Base-by-base conservation (phyloP, 2,797 vertebrate genomes). In the Acipenser transmontanus region DNA sequence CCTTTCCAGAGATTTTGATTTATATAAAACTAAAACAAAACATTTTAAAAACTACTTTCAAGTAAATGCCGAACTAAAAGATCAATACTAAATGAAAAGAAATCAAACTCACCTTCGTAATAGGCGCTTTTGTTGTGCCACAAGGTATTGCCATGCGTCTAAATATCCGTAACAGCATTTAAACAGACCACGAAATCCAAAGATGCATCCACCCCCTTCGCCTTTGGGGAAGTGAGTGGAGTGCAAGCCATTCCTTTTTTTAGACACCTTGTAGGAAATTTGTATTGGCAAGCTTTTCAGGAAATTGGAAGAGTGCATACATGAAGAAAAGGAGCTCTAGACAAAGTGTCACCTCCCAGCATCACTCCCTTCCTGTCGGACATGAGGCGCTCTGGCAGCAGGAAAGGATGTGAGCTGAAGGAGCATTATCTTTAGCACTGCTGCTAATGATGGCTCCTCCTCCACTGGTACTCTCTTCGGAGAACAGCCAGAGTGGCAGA, bases 311-410 rank as follows among this genome's bases (percentile, higher is more conserved):
- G 80, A 77, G 76, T 64, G 72, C 69, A 75, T 78, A 70, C 68
- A 68, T 75, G 71, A 75, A 84, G 78, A 78, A 80, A 82, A 69
- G 78, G 75, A 77, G 70, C 70, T 75, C 76, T 71, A 77, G 79
- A 79, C 85, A 85, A 80, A 71, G 69, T 64, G 82, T 77, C 73
- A 81, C 63, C 72, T 78, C 73, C 77, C 74, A 73, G 65, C 54
- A 80, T 81, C 75, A 80, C 77, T 82, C 77, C 77, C 80, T 88
- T 85, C 83, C 82, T 85, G 73, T 78, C 74, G 75, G 72, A 47
- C 69, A 71, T 73, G 78, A 71, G 79, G 72, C 73, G 68, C 68
- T 77, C 71, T 62, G 61, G 67, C 74, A 77, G 66, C 62, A 51
- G 62, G 64, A 76, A 80, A 81, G 66, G 20, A 77, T 70, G 73